These are phyloP conservation scores for Ptychochromis oligacanthus DNA, from an alignment of 2,113 vertebrate genomes.

Conservation along the genomic window DNA sequence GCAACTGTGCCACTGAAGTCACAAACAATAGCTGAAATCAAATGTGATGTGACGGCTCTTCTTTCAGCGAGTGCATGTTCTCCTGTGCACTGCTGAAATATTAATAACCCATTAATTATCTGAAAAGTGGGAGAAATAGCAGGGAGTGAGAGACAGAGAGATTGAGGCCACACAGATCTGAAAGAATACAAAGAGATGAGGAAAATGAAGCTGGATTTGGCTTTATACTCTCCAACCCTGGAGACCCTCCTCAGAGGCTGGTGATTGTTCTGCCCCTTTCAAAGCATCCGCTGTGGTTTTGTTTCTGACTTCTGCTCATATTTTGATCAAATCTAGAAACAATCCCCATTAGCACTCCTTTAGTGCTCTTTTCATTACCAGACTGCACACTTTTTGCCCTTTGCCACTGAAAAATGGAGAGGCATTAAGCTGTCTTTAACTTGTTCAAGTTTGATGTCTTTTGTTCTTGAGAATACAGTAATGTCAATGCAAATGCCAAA, in stretches of 20 bases:
- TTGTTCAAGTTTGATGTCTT: neutral
- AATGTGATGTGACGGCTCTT: conserved; percentile 21
- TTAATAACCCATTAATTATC: conserved; percentile 65
- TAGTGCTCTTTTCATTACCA: conserved; percentile 7
- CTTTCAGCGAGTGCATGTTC: neutral
- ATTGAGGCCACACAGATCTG: conserved; percentile 62
- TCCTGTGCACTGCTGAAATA: conserved; percentile 44
- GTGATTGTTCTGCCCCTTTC: conserved; percentile 52
- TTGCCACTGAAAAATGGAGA: neutral
- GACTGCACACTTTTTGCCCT: neutral
- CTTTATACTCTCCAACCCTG: conserved; percentile 27
- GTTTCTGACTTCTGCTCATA: conserved; percentile 30
- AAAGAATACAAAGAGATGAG: conserved; percentile 48
- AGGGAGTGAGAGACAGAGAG: conserved; percentile 20
- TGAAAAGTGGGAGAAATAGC: conserved; percentile 24
- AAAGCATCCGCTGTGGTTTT: conserved; percentile 49
- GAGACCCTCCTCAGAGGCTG: conserved; percentile 38
- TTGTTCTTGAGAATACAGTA: neutral
- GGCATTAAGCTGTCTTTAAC: neutral
- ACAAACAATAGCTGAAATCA: conserved; percentile 20
- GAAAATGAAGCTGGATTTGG: conserved; percentile 53
- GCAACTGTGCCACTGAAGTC: neutral
- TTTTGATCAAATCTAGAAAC: conserved; percentile 47
- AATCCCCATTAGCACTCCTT: neutral
- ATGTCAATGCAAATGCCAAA: neutral